Percentiles rank a stretch among this genome's conserved stretches.
Evolutionary conservation across 53 echinoderm and acorn worm species (phyloP).

Genomic region (Mesocentrotus franciscanus): DNA sequence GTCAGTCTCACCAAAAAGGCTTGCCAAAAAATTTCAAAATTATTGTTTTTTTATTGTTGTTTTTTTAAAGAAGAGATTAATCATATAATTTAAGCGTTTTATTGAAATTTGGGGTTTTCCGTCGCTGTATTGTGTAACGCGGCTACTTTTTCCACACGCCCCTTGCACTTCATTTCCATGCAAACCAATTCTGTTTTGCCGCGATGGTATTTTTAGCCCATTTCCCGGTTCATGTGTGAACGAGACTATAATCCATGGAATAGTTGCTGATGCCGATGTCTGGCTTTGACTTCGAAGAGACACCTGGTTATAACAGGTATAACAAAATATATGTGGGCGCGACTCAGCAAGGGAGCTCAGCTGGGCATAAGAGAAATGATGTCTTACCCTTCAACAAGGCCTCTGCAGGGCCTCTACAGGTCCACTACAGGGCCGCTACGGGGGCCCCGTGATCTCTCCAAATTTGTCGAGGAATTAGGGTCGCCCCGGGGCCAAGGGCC

Average conservation of each 20-base stretch:
- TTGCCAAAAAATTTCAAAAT: not conserved
- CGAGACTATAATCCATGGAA: not conserved
- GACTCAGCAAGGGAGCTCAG: constrained; percentile 6
- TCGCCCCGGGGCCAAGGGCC: not conserved
- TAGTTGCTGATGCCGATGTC: constrained; percentile 48
- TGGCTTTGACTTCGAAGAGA: not conserved
- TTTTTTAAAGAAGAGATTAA: too few relatives aligned
- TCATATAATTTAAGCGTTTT: too few relatives aligned
- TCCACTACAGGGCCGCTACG: not conserved
- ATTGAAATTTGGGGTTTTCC: too few relatives aligned
- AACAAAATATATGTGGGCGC: constrained; percentile 4
- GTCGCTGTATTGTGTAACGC: too few relatives aligned
- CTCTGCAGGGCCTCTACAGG: not conserved
- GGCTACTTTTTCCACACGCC: too few relatives aligned
- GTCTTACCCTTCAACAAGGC: not conserved
- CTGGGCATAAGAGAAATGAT: not conserved
- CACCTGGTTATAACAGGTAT: constrained; percentile 31
- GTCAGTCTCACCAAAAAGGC: not conserved
- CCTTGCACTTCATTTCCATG: too few relatives aligned
- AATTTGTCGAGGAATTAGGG: constrained; percentile 3
- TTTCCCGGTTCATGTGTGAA: not conserved
- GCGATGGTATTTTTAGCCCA: too few relatives aligned
- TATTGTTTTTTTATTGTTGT: too few relatives aligned
- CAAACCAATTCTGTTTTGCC: too few relatives aligned
- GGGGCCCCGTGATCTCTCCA: not conserved